Base-by-base conservation (phyloP, 2,888 invertebrate genomes). In the Aricia artaxerxes region DNA sequence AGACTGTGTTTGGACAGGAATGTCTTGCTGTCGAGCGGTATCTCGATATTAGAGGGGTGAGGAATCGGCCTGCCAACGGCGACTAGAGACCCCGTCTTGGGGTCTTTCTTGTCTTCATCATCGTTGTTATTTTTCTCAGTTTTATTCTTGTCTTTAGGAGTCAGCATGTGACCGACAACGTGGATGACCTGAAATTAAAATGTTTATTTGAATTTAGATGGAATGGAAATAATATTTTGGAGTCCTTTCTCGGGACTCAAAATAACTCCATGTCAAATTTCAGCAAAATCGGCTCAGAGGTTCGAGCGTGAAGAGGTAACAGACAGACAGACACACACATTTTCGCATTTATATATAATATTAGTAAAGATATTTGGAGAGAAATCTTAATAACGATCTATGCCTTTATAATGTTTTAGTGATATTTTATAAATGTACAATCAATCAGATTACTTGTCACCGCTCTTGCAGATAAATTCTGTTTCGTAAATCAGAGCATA, bases 11-110 rank as follows among this genome's bases (percentile, higher is more conserved):
- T 97, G 31, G 98, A 98, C 80, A 99, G 94, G 93, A 99, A 99
- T 0, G 98, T 98, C 87, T 97, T 97, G 84, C 96, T 96, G 83
- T 98, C 98, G 83, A 99, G 91, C 0, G 98, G 98, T 83, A 97
- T 96, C 90, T 99, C 98, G 84, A 98, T 98, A 86, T 98, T 98
- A 24, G 98, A 97, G 0, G 99, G 98, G 90, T 98, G 98, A 5
- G 97, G 97, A 82, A 98, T 97, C 0, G 97, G 97, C 82, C 97
- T 96, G 13, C 97, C 98, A 1, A 98, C 95, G 0, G 97, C 96
- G 2, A 98, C 95, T 78, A 98, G 93, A 80, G 96, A 96, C 0
- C 95, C 93, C 0, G 84, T 85, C 38, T 87, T 90, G 53, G 64
- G 31, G 38, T 79, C 79, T 64, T 79, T 76, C 35, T 76, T 86